phyloP scores from a whole-genome alignment of 2,113 vertebrate species.

The Prunella fulvescens region DNA sequence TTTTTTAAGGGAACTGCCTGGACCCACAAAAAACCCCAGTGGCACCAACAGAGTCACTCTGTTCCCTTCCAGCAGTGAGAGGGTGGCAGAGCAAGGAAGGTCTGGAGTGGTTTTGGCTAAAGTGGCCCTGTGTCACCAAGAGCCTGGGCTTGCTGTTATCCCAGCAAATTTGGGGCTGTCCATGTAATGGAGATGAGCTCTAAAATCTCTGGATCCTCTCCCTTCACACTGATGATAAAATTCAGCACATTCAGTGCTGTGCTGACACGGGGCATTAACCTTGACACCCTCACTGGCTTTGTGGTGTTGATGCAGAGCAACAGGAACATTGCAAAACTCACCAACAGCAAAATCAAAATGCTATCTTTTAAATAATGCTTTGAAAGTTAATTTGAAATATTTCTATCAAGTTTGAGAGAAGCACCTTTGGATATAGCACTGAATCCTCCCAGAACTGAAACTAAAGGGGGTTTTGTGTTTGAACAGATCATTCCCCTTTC shows the following conservation, averaged over 20 bases:
- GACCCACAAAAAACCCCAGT: neutral
- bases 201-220: neutral
- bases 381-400: neutral
- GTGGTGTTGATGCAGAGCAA: neutral
- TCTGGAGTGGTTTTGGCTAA: neutral
- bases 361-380: neutral
- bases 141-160: neutral
- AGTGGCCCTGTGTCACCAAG: neutral
- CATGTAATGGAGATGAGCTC: neutral
- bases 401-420: neutral
- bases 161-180: neutral
- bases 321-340: neutral
- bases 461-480: neutral
- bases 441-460: neutral
- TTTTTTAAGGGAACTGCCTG: neutral
- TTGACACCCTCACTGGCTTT: neutral
- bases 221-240: neutral
- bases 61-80: neutral
- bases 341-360: neutral
- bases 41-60: neutral
- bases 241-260: neutral
- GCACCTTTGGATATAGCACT: neutral
- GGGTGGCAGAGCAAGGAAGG: neutral
- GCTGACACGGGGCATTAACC: neutral
- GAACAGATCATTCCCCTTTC: neutral